Conservation (phyloP, 1,140 invertebrate genomes). For the Drosophila athabasca region DNA sequence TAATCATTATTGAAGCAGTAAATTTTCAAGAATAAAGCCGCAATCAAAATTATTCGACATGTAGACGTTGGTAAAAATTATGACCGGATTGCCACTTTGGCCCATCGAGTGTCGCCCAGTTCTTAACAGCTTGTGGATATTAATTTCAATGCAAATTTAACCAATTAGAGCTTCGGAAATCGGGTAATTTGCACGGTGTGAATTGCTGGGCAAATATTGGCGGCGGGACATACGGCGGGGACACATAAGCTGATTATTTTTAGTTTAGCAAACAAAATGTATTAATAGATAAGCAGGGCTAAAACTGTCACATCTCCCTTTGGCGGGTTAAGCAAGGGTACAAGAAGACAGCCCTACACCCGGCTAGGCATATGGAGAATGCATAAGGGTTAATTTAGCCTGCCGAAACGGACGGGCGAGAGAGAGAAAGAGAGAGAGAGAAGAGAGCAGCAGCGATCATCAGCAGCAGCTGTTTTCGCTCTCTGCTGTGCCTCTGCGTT, state of each 20-base stretch:
- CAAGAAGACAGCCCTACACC: too few species aligned
- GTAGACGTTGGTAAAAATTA: conserved; percentile 72
- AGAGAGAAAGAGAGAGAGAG: not conserved
- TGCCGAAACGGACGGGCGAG: conserved; percentile 2
- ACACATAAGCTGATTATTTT: conserved; percentile 24
- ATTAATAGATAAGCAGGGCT: conserved; percentile 46
- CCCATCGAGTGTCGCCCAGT: conserved; percentile 15
- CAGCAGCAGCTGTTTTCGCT: conserved; percentile 21
- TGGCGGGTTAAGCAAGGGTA: too few species aligned
- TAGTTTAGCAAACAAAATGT: conserved; percentile 40
- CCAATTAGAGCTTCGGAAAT: conserved; percentile 60
- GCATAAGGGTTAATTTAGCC: conserved; percentile 21
- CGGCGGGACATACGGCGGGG: not conserved
- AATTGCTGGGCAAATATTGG: conserved; percentile 61
- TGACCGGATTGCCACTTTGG: conserved; percentile 29
- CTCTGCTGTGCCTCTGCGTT: conserved; percentile 19
- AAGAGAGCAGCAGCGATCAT: conserved; percentile 40
- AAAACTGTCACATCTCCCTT: not conserved
- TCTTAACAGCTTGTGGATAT: conserved; percentile 40
- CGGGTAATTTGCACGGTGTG: conserved; percentile 57
- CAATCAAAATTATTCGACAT: conserved; percentile 66
- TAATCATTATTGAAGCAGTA: conserved; percentile 60
- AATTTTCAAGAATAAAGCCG: conserved; percentile 58
- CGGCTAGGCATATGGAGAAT: not conserved
- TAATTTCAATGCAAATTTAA: conserved; percentile 52